Evolutionary conservation across 2,888 invertebrate genomes (phyloP).

Genomic region (Torymus auratus): DNA sequence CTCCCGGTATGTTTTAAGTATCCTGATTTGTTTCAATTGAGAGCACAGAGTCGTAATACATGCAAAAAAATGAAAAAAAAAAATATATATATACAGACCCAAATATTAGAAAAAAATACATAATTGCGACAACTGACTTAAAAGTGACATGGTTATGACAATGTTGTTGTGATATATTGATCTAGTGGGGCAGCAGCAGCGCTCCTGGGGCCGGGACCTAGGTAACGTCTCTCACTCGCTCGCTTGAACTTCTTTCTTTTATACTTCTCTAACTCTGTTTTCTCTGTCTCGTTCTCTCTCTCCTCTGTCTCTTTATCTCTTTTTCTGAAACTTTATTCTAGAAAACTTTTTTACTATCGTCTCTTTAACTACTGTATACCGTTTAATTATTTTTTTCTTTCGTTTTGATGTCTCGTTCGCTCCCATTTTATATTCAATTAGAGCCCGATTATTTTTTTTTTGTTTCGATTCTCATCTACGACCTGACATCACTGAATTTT

Average conservation of each 20-base stretch:
- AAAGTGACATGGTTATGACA: conserved; percentile 74
- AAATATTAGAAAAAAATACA: conserved; percentile 33
- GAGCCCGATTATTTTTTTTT: conserved; percentile 13
- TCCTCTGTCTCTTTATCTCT: conserved; percentile 62
- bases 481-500: conserved; percentile 42
- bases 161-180: conserved; percentile 75
- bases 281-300: conserved; percentile 61
- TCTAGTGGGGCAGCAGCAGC: conserved; percentile 82
- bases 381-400: conserved; percentile 24
- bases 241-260: conserved; percentile 69
- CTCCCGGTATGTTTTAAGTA: conserved; percentile 25
- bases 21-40: conserved; percentile 36
- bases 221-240: conserved; percentile 78
- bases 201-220: conserved; percentile 81
- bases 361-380: conserved; percentile 37
- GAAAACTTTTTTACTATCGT: conserved; percentile 47
- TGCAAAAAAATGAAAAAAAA: conserved; percentile 13
- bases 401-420: conserved; percentile 10
- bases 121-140: conserved; percentile 65
- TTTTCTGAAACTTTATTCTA: conserved; percentile 48
- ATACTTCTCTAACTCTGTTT: conserved; percentile 57
- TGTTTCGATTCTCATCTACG: conserved; percentile 38
- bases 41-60: conserved; percentile 29
- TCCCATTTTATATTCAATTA: conserved; percentile 24
- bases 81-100: conserved; percentile 20